These are phyloP conservation scores for Drosophila infuscata DNA, from an alignment of 2,888 invertebrate species.

Conservation along the genomic window DNA sequence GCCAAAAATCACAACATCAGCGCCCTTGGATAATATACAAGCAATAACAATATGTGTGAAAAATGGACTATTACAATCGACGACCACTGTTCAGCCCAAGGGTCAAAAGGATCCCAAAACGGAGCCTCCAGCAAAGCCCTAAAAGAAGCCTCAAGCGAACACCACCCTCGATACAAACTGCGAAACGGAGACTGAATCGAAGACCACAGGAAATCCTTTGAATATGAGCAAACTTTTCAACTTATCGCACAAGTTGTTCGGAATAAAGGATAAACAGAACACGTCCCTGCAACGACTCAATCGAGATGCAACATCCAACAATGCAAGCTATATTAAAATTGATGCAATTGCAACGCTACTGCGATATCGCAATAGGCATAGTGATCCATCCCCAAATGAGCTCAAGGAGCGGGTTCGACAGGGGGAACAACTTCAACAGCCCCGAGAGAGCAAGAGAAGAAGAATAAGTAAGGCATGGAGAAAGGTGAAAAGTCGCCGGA, in stretches of 20 bases:
- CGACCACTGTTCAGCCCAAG: not conserved
- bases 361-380: slow-evolving; percentile 27
- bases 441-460: not conserved
- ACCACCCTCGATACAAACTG: not conserved
- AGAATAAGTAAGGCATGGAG: not conserved
- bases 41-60: slow-evolving; percentile 1
- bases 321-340: slow-evolving; percentile 27
- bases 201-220: not conserved
- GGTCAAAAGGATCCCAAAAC: not conserved
- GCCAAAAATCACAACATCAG: not conserved
- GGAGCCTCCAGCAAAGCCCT: not conserved
- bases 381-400: not conserved
- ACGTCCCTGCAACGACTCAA: not conserved
- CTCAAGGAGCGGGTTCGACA: not conserved
- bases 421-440: not conserved
- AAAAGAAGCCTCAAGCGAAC: too few species aligned
- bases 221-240: not conserved
- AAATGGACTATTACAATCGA: not conserved
- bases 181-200: not conserved
- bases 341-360: slow-evolving; percentile 47
- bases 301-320: slow-evolving; percentile 1
- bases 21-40: not conserved
- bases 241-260: not conserved
- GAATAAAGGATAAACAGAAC: not conserved
- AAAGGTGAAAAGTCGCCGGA: not conserved